phyloP scores from a whole-genome alignment of 2,113 vertebrate species.

The Etia nguti region DNA sequence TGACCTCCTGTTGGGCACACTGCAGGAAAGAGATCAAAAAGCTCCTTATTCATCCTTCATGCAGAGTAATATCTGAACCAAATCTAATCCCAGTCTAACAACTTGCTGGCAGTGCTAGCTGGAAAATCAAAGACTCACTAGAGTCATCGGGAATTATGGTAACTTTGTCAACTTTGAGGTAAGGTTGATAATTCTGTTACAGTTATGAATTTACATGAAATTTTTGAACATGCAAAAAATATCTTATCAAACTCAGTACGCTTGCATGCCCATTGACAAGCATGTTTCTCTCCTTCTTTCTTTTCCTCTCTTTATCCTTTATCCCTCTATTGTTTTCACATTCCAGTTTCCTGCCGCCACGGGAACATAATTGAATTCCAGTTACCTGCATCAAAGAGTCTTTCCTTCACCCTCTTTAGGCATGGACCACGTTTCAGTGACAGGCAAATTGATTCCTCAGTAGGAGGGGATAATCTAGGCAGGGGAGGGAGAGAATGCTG shows the following conservation, averaged over 20 bases:
- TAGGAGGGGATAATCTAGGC: conserved; percentile 21
- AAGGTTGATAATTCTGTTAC: neutral
- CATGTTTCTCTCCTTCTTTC: neutral
- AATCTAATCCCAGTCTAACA: neutral
- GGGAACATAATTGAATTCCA: conserved; percentile 31
- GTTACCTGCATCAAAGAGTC: conserved; percentile 46
- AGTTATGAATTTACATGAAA: neutral
- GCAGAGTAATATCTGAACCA: neutral
- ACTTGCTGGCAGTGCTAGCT: neutral
- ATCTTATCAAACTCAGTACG: neutral
- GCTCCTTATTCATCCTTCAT: neutral
- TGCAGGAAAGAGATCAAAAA: neutral
- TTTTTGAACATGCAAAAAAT: neutral
- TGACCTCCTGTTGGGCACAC: neutral
- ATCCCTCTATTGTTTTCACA: neutral
- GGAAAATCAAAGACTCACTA: neutral
- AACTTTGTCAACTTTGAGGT: neutral
- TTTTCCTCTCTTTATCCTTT: accelerated
- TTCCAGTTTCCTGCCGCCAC: conserved; percentile 11
- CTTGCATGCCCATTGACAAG: neutral
- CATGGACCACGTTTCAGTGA: conserved; percentile 35
- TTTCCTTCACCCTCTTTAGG: neutral
- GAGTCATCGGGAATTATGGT: neutral
- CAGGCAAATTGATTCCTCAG: conserved; percentile 50
- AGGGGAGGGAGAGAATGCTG: neutral